Base-by-base conservation (phyloP, 2,113 vertebrate species). In the Ctenomys sociabilis region DNA sequence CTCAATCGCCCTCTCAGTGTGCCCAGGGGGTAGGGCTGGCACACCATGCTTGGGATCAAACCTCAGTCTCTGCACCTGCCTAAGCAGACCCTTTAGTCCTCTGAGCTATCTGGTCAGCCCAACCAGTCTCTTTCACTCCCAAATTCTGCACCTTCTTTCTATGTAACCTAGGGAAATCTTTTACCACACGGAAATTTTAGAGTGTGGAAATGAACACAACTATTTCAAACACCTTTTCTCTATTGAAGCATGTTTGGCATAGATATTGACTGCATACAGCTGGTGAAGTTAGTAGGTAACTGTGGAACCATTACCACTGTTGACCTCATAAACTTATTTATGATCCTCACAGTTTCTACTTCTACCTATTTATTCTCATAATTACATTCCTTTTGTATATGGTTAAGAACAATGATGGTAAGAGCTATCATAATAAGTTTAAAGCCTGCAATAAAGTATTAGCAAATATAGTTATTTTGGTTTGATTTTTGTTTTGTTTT, bases 91-190 rank as follows among this genome's bases (percentile, higher is more conserved):
- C 54, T 19, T 57, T 57, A 57, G 16, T 57, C 16, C 54, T 3
- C 54, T 57, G 54, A 57, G 54, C 54, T 57, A 57, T 57, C 54
- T 57, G 54, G 54, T 3, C 54, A 57, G 16, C 52, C 54, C 54
- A 57, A 57, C 4, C 54, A 88, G 95, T 81, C 7, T 78, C 19
- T 90, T 57, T 84, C 61, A 54, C 45, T 59, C 78, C 21, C 0
- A 87, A 90, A 92, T 66, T 61, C 45, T 80, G 37, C 70, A 75
- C 57, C 26, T 91, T 91, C n/a, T 88, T 93, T 90, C n/a, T 37
- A 26, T 4, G 72, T 13, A 70, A 43, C n/a, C 21, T 11, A 66
- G 30, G 19, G 12, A 68, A 52, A 66, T 85, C 30, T 54, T 90
- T 66, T n/a, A 84, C 49, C 37, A 13, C 7, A 14, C 72, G 3